Conservation (phyloP, 2,113 vertebrate species). For the Porphyrio hochstetteri region DNA sequence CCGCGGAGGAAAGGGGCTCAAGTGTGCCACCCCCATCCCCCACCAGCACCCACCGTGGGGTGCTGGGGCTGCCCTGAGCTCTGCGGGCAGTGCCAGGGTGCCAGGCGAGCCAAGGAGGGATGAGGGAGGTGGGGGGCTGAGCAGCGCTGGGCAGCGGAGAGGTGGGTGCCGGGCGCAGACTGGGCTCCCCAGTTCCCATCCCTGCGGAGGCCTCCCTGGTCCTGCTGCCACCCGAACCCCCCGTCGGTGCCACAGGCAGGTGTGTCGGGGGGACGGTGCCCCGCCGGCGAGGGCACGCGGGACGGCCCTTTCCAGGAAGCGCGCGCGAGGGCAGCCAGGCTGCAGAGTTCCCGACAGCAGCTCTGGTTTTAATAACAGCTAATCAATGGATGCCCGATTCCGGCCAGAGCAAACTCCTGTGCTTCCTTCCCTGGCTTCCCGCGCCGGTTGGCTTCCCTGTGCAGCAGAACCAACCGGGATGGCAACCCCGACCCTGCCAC, state of each 20-base stretch:
- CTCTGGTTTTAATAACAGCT: constrained; percentile 70
- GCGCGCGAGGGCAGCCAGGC: constrained; percentile 6
- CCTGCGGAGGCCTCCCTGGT: fast-evolving
- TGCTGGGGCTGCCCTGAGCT: not conserved
- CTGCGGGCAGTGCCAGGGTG: fast-evolving
- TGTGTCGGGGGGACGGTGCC: not conserved
- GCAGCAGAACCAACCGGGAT: not conserved
- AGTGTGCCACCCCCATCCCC: not conserved
- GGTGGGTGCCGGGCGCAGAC: fast-evolving
- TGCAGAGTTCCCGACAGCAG: constrained; percentile 60
- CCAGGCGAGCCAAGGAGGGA: fast-evolving
- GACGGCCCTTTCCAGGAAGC: constrained; percentile 53
- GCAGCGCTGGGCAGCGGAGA: not conserved
- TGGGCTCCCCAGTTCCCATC: fast-evolving
- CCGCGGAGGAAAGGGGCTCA: not conserved
- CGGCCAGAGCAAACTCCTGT: not conserved
- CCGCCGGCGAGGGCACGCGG: not conserved
- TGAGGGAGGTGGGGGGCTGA: fast-evolving
- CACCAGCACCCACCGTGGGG: not conserved
- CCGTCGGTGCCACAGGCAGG: not conserved
- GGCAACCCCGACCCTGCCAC: not conserved
- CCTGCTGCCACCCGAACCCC: fast-evolving
- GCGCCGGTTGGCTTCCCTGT: not conserved
- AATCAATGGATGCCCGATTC: constrained; percentile 59
- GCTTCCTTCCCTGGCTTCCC: not conserved